Evolutionary conservation across 2,888 invertebrate genomes (phyloP).

Genomic region (Tiliacea aurago): DNA sequence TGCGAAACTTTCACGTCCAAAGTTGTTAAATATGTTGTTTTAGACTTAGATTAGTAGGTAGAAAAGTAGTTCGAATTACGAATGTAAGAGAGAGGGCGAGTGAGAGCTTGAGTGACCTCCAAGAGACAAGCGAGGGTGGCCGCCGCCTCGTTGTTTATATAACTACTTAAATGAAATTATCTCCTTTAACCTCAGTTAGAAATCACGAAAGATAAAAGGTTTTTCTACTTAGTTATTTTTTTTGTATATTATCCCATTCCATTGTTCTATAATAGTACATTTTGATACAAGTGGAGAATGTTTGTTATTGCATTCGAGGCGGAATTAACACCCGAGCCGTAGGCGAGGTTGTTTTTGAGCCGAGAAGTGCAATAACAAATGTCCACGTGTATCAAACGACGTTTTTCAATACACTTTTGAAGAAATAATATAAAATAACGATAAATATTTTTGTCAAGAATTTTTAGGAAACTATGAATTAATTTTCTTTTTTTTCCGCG

Average conservation of each 20-base stretch:
- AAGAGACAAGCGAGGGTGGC: conserved; percentile 73
- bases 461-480: too few relatives aligned
- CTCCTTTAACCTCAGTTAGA: conserved; percentile 72
- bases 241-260: conserved; percentile 5
- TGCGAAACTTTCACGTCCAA: conserved; percentile 2
- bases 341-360: too few relatives aligned
- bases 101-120: conserved; percentile 81
- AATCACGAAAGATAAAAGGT: conserved; percentile 71
- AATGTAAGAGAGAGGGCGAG: conserved; percentile 68
- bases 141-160: conserved; percentile 71
- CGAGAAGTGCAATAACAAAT: too few relatives aligned
- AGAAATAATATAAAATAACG: too few relatives aligned
- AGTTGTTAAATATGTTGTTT: conserved; percentile 17
- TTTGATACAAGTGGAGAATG: too few relatives aligned
- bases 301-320: too few relatives aligned
- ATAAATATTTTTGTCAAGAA: too few relatives aligned
- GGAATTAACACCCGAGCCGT: too few relatives aligned
- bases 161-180: conserved; percentile 74
- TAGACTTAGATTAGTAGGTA: conserved; percentile 31
- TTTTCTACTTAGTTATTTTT: conserved; percentile 1
- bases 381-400: too few relatives aligned
- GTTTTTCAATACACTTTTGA: too few relatives aligned
- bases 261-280: conserved; percentile 4
- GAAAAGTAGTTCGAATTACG: conserved; percentile 41
- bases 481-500: too few relatives aligned